phyloP scores from a whole-genome alignment of 2,888 invertebrate genomes.

The Portevinia maculata region DNA sequence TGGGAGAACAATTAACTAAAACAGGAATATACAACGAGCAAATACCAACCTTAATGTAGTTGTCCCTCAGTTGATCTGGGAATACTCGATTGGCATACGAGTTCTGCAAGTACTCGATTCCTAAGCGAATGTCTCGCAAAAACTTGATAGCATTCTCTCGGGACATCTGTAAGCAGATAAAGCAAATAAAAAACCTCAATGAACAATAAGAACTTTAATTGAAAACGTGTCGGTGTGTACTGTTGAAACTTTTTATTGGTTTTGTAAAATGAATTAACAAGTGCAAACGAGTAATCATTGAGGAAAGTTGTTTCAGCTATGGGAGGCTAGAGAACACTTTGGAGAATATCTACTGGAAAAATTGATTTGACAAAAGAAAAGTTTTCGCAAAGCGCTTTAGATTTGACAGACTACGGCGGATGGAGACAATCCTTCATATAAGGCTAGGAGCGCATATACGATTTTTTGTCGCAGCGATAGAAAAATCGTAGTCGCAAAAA shows the following conservation, averaged over 20 bases:
- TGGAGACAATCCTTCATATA: background rate
- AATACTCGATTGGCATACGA: constrained; percentile 81
- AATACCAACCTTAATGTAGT: constrained; percentile 78
- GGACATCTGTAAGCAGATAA: constrained; percentile 85
- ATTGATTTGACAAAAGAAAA: constrained; percentile 16
- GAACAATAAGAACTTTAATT: constrained; percentile 38
- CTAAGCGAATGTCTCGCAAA: constrained; percentile 89
- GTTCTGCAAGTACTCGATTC: constrained; percentile 88
- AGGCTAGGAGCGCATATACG: no score
- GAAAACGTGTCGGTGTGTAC: constrained; percentile 25
- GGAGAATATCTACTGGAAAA: constrained; percentile 19
- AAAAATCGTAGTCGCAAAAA: no score
- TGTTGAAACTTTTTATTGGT: background rate
- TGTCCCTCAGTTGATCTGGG: constrained; percentile 80
- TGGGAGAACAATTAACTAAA: background rate
- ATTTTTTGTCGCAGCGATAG: no score
- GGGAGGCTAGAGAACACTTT: constrained; percentile 12
- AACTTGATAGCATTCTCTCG: constrained; percentile 90
- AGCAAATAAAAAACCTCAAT: constrained; percentile 21
- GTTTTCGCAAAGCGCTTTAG: constrained; percentile 9
- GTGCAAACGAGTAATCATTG: constrained; percentile 17
- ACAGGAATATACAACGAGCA: background rate
- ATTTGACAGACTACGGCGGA: background rate
- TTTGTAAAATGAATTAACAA: no score
- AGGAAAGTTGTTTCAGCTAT: background rate